Base-by-base conservation (phyloP, 2,888 invertebrate genomes). In the Hyalella azteca region DNA sequence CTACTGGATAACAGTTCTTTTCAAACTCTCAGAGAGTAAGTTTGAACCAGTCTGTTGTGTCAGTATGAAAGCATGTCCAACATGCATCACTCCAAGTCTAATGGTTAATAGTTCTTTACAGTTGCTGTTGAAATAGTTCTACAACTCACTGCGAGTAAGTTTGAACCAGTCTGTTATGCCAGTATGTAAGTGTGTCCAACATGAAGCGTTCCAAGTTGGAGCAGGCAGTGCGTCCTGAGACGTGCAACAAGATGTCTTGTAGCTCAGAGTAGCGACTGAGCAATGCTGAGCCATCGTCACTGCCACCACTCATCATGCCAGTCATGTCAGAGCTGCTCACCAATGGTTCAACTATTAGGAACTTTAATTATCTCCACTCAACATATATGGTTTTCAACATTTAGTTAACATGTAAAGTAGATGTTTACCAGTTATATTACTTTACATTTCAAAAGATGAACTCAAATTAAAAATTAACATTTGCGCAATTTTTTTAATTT, bases 221-320 rank as follows among this genome's bases (percentile, higher is more conserved):
- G 45, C 75, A 75, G 75, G 41, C 75, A 45, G 75, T 75, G 75
- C n/a, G 11, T 26, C 75, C 75, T 26, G 41, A 26, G 75, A 75
- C 13, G 3, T 13, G 45, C 22, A 39, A 45, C 29, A 45, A 13
- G 41, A 11, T 45, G 41, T 22, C 75, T 26, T n/a, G 7, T 45
- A 75, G 45, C 75, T 45, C 40, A 2, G 11, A 15, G 22, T 75
- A 75, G 13, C 45, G n/a, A 39, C 22, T n/a, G 3, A 75, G 75
- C 29, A 75, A 26, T n/a, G 36, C 45, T 7, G 36, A 7, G 41
- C 45, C 19, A 29, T 19, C 41, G 73, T 36, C 60, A 60, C 66
- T 66, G 66, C 29, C 59, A 32, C 59, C 29, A 32, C 36, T 36
- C 1, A 11, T 66, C 66, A 66, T 66, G 66, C 39, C 36, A 32